Evolutionary conservation across 2,797 vertebrate genomes (phyloP), one percentile per base, ranked within the genome.

Genomic region (Cyprinodon diabolis): DNA sequence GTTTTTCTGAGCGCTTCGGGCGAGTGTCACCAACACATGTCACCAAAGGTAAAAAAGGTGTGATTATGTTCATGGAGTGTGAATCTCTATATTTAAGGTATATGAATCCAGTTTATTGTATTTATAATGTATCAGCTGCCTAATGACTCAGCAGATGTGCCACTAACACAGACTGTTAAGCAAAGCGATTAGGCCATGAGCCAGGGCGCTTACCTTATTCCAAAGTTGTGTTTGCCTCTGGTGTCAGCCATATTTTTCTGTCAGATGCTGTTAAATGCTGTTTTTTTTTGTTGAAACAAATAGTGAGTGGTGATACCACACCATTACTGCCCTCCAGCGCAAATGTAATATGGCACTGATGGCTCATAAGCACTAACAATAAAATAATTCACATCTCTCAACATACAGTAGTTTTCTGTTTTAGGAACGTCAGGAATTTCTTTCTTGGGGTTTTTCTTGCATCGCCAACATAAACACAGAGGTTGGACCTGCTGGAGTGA

Each of bases 61-160:
- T 84, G 76, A 78, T 90, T 87, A 87, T 75, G 84, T 91, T 91
- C 89, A 90, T 89, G 79, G 87, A 69, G 52, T 80, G 88, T 88
- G 62, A 85, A 86, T 89, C 79, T 65, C 56, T 60, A 55, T 35
- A 55, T 69, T 80, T 76, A 78, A 80, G 87, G 77, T 79, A 83
- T 83, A 76, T 72, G 54, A 52, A 66, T 70, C 35, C 25, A 69
- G 79, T 82, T 88, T 69, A 72, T 69, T 78, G 75, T 69, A 84
- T 82, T 83, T 72, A 68, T 75, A 75, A 80, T 78, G 71, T 74
- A 66, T 75, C 60, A 45, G 82, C 74, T 76, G 71, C 72, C 43
- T 14, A 49, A 57, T 58, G 56, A 79, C 8, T 49, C 71, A 52
- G n/a, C 35, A 54, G 70, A 73, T 78, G 76, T 71, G 68, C 73